Conservation (phyloP, 30 jellyfish, hydroid and myxozoan genomes). For the Cassiopea andromeda region DNA sequence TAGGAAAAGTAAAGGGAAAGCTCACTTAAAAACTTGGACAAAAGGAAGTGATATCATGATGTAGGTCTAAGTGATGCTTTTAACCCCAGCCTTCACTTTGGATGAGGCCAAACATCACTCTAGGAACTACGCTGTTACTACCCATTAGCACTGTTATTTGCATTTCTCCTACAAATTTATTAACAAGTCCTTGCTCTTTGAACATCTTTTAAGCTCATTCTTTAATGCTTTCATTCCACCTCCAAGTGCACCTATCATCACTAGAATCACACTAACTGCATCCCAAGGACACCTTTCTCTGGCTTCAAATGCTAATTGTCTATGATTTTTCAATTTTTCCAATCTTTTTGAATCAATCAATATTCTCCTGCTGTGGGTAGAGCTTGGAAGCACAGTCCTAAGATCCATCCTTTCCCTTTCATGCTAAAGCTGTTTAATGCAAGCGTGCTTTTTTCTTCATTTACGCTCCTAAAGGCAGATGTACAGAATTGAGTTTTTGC, state of each 20-base stretch:
- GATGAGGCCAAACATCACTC: neutral
- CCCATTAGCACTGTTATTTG: neutral
- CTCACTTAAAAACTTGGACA: no score
- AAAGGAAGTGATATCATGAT: no score
- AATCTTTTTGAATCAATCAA: neutral
- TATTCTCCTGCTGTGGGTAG: no score
- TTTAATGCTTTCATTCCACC: neutral
- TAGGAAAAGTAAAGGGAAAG: no score
- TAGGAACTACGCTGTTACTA: neutral
- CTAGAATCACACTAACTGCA: neutral
- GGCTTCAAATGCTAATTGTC: conserved; percentile 6
- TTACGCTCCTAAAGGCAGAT: no score
- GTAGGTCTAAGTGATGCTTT: no score
- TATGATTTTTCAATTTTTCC: neutral
- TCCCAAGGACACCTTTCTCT: neutral
- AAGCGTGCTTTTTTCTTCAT: no score
- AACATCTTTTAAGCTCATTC: neutral
- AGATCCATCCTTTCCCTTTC: no score
- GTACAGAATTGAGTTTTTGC: no score
- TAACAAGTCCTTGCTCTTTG: neutral
- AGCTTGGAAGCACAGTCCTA: no score
- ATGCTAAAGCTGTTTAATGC: no score
- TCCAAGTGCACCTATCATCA: neutral
- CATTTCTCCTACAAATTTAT: neutral
- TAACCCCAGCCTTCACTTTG: neutral